phyloP scores from a whole-genome alignment of 1,140 invertebrate species.

The Atta cephalotes region DNA sequence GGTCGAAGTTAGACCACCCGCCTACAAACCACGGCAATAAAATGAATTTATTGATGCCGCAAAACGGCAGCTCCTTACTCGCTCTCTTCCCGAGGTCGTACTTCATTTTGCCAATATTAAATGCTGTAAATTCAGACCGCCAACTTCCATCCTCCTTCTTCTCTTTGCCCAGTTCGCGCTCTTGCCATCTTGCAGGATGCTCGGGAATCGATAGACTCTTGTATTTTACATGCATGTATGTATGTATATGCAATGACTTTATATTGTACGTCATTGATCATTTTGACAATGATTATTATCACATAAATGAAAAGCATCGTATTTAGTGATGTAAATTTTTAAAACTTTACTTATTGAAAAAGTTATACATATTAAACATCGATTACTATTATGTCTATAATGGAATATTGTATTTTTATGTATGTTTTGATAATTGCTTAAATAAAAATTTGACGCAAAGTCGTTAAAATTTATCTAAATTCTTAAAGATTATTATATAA shows the following conservation, averaged over 20 bases:
- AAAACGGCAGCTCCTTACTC: conserved; percentile 72
- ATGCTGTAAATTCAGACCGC: conserved; percentile 72
- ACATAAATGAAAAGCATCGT: not conserved
- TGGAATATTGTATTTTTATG: not conserved
- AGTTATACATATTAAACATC: not conserved
- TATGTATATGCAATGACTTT: not conserved
- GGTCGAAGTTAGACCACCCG: conserved; percentile 70
- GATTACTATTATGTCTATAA: not conserved
- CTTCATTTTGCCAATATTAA: conserved; percentile 81
- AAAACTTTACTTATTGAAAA: not conserved
- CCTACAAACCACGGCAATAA: conserved; percentile 76
- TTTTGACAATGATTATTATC: not conserved
- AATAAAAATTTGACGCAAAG: not conserved
- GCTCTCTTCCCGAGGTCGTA: conserved; percentile 66
- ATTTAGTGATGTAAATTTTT: not conserved
- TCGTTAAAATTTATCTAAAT: not conserved
- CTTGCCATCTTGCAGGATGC: conserved; percentile 24
- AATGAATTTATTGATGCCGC: conserved; percentile 80
- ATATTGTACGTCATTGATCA: not conserved
- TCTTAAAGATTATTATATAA: not conserved
- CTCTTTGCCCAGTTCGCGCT: conserved; percentile 56
- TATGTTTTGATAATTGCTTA: not conserved
- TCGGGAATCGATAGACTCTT: conserved; percentile 27
- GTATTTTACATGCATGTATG: not conserved
- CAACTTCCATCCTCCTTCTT: not conserved